Evolutionary conservation across 2,888 invertebrate genomes (phyloP), one percentile per base, ranked within the genome.

Genomic region (Plagodis pulveraria): DNA sequence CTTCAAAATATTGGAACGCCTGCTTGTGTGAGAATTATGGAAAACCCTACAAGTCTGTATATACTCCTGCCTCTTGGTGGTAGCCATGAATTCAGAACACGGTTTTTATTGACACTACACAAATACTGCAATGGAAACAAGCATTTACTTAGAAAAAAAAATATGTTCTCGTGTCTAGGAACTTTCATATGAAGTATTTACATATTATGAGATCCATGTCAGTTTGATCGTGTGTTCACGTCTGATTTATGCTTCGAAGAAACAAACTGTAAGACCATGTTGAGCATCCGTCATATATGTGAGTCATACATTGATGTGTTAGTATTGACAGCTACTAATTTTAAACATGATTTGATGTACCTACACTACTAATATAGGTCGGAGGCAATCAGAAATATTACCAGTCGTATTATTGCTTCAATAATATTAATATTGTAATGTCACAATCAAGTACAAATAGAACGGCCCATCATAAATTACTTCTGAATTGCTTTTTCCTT

Each of bases 201-300:
- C 22, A 22, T 22, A 84, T 74, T 76, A 78, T 77, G 74, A 83
- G 81, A 86, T 83, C 75, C 81, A 76, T 86, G 91, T 91, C 89
- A 87, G 84, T 83, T 84, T 82, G 88, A 89, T 89, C 81, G 87
- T 77, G 66, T 72, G 78, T 80, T 81, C 74, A 73, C 73, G 76
- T 78, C 85, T 90, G 91, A 91, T 91, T 91, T 89, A 91, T 87
- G 81, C 72, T 75, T 76, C 70, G 65, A 72, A 77, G 77, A 86
- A 85, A 84, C 51, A 64, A 61, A 62, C 56, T 65, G 61, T 63
- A 63, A 65, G 66, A 63, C 65, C 66, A 63, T 64, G 63, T 63
- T 63, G 49, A 58, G 47, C 56, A 66, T 66, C 64, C 81, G 84
- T 89, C 87, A 85, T 80, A 66, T 71, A 44, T 48, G 52, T 48